Percentiles rank a stretch among this genome's conserved stretches.
Conservation (phyloP, 2,888 invertebrate species). For the Drosophila lutescens region DNA sequence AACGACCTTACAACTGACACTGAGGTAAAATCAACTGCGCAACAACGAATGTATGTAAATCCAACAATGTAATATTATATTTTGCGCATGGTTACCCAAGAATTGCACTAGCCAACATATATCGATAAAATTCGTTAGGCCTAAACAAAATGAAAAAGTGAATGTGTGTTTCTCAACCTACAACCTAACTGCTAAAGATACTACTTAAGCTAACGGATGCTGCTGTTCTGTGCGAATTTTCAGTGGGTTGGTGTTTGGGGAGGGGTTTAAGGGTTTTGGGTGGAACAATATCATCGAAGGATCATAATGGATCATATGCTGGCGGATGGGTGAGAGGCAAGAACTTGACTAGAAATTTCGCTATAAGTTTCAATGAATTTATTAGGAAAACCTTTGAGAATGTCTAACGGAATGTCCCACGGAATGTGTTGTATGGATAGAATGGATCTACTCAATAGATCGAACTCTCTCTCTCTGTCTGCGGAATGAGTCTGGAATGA, state of each 20-base stretch:
- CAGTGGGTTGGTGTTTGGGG: conserved; percentile 28
- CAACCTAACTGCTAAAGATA: conserved; percentile 48
- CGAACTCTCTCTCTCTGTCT: not conserved
- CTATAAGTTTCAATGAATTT: conserved; percentile 56
- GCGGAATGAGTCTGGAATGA: conserved; percentile 50
- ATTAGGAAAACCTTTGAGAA: conserved; percentile 50
- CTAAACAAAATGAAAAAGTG: conserved; percentile 34
- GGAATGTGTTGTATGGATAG: conserved; percentile 43
- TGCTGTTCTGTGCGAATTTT: conserved; percentile 57
- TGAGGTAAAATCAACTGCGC: conserved; percentile 45
- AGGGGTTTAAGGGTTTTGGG: not conserved
- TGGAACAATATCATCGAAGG: conserved; percentile 9
- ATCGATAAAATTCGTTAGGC: conserved; percentile 58
- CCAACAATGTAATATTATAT: conserved; percentile 24
- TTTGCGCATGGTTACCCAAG: conserved; percentile 50
- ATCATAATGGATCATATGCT: conserved; percentile 27
- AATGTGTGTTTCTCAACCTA: conserved; percentile 24
- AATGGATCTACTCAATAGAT: not conserved
- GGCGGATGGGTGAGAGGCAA: conserved; percentile 66
- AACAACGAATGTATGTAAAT: conserved; percentile 27
- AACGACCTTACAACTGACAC: conserved; percentile 50
- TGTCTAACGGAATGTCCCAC: conserved; percentile 51
- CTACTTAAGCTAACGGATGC: conserved; percentile 40
- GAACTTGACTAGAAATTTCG: conserved; percentile 82
- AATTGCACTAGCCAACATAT: conserved; percentile 67